Evolutionary conservation across 2,113 vertebrate genomes (phyloP).

Genomic region (Melanerpes aurifrons): DNA sequence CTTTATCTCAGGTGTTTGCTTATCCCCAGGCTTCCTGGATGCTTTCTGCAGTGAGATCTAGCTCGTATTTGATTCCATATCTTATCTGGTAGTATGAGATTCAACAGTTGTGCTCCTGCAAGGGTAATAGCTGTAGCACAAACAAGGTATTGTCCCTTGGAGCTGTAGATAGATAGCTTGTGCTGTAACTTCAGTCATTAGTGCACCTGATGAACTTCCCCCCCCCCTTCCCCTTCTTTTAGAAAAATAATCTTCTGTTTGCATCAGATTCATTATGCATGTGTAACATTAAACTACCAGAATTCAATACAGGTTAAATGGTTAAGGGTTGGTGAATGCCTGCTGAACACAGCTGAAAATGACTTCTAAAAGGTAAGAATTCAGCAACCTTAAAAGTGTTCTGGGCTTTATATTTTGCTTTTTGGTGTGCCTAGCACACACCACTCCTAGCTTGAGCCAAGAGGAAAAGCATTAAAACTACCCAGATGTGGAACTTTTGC

Average conservation of each 20-base stretch:
- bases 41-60: neutral
- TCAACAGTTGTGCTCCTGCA: neutral
- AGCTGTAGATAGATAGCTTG: neutral
- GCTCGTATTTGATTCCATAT: neutral
- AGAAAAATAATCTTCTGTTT: neutral
- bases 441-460: neutral
- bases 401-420: neutral
- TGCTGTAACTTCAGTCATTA: neutral
- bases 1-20: neutral
- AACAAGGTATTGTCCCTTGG: neutral
- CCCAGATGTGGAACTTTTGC: neutral
- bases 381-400: neutral
- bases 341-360: neutral
- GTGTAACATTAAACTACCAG: neutral
- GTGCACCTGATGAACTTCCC: neutral
- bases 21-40: neutral
- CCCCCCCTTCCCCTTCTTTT: neutral
- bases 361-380: neutral
- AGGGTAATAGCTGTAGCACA: neutral
- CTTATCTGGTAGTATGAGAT: neutral
- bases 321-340: neutral
- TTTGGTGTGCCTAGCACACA: neutral
- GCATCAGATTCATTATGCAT: neutral
- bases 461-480: neutral
- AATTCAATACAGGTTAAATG: neutral